These are phyloP conservation scores for Lamellibrachia satsuma DNA, from an alignment of 2,888 invertebrate genomes.

Conservation along the genomic window DNA sequence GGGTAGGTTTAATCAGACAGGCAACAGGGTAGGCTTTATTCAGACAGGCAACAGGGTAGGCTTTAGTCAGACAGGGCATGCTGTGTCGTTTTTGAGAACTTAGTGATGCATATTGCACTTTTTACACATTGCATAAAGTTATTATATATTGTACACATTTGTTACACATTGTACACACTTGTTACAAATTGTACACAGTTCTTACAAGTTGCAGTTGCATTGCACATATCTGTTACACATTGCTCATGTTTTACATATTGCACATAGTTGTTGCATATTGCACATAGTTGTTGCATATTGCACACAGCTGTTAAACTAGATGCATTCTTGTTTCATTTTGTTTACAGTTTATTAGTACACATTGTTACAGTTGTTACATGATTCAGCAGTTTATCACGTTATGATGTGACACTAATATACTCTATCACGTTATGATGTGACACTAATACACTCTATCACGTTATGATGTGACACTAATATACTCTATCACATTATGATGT, in stretches of 20 bases:
- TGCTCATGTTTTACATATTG: background rate
- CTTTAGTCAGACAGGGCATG: background rate
- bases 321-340: background rate
- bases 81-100: background rate
- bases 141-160: background rate
- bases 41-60: slow-evolving; percentile 7
- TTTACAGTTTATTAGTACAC: background rate
- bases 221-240: background rate
- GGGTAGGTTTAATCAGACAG: slow-evolving; percentile 7
- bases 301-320: background rate
- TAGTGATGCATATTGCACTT: background rate
- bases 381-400: background rate
- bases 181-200: background rate
- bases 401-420: no score
- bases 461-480: no score
- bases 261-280: background rate
- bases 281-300: background rate
- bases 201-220: background rate
- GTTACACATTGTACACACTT: background rate
- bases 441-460: no score
- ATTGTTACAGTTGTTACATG: background rate
- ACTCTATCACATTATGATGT: background rate
- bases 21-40: background rate
- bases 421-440: no score
- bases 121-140: background rate